Percentiles rank a stretch among this genome's conserved stretches.
Conservation (phyloP, 2,113 vertebrate genomes). For the Capricornis sumatraensis region DNA sequence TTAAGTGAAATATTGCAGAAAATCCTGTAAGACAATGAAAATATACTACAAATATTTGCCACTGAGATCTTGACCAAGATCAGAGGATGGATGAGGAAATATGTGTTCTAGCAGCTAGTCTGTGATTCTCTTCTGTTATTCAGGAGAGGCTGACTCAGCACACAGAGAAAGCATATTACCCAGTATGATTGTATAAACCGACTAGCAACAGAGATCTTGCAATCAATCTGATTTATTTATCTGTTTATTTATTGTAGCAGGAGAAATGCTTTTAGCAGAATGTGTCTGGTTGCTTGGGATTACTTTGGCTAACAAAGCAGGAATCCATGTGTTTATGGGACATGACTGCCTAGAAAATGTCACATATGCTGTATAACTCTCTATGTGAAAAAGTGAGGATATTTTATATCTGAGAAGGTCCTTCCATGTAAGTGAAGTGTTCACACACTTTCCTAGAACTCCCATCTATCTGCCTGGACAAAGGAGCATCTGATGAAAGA, state of each 20-base stretch:
- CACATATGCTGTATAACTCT: neutral
- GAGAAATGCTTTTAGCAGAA: neutral
- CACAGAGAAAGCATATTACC: neutral
- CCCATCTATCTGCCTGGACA: neutral
- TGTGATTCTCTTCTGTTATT: neutral
- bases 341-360: neutral
- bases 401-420: neutral
- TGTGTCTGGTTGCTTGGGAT: neutral
- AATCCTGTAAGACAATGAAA: neutral
- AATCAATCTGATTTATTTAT: neutral
- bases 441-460: neutral
- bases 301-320: neutral
- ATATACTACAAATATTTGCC: neutral
- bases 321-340: neutral
- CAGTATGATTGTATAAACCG: neutral
- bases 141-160: accelerated
- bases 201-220: neutral
- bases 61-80: neutral
- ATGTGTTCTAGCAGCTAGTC: neutral
- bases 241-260: neutral
- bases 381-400: neutral
- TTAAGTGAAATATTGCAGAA: neutral
- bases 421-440: neutral
- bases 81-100: neutral
- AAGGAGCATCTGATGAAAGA: neutral